Percentiles rank a stretch among this genome's conserved stretches.
phyloP scores from a whole-genome alignment of 1,140 invertebrate genomes.

The Bombus soroeensis region DNA sequence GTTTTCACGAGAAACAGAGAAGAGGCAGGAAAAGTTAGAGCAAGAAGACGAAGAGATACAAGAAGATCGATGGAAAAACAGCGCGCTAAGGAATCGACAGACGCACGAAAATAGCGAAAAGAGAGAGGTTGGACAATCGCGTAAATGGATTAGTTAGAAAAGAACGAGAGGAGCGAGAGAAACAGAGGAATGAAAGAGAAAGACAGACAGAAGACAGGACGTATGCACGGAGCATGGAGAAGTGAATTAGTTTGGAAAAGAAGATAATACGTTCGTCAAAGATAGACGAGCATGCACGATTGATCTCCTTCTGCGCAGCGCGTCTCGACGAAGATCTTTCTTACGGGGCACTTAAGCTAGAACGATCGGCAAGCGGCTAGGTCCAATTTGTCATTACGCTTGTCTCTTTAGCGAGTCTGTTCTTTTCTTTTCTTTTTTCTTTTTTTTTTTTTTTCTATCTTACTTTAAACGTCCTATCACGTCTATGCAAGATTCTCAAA shows the following conservation, averaged over 20 bases:
- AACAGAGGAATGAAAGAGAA: constrained; percentile 33
- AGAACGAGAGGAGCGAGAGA: constrained; percentile 33
- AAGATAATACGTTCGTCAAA: constrained; percentile 50
- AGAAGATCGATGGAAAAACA: constrained; percentile 13
- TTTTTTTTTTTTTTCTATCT: not conserved
- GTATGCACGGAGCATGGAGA: constrained; percentile 16
- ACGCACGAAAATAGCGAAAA: not conserved
- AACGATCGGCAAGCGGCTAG: constrained; percentile 30
- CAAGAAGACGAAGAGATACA: not conserved
- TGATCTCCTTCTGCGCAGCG: constrained; percentile 38
- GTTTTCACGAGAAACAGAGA: not conserved
- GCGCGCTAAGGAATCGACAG: not conserved
- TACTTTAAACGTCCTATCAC: not conserved
- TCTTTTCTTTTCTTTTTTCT: not conserved
- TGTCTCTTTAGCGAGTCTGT: not conserved
- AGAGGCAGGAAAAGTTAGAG: not conserved
- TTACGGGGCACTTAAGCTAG: constrained; percentile 22
- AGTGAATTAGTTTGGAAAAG: constrained; percentile 53
- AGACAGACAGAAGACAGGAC: constrained; percentile 32
- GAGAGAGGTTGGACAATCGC: constrained; percentile 37
- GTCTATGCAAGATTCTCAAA: not conserved
- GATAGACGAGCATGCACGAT: constrained; percentile 59
- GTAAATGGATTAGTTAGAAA: constrained; percentile 17
- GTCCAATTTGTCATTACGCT: not conserved
- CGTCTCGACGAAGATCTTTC: constrained; percentile 11